These are phyloP conservation scores for Litocranius walleri DNA, from an alignment of 2,113 vertebrate species.

Conservation along the genomic window DNA sequence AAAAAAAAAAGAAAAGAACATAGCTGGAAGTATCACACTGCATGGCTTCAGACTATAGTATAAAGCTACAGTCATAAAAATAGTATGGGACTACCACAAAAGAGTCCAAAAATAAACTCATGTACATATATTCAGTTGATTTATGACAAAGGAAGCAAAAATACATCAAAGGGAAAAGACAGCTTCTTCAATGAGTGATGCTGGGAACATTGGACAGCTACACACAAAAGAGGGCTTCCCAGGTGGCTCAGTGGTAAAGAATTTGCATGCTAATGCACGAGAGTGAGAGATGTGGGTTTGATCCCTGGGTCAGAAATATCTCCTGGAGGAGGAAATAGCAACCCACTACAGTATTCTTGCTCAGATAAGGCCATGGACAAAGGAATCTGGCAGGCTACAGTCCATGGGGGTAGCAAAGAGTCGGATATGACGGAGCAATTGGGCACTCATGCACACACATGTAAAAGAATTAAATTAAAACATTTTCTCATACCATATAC, in stretches of 20 bases:
- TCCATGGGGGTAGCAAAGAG: background rate
- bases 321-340: background rate
- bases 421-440: background rate
- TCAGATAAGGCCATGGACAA: background rate
- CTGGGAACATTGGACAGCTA: background rate
- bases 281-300: background rate
- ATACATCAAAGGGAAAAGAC: background rate
- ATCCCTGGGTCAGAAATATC: background rate
- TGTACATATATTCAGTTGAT: background rate
- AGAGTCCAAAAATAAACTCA: background rate
- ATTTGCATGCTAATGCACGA: background rate
- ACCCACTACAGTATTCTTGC: background rate
- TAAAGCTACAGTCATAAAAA: background rate
- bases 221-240: background rate
- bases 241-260: background rate
- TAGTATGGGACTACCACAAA: background rate
- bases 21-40: background rate
- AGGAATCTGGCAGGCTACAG: background rate
- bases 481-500: background rate
- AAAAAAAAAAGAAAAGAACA: background rate
- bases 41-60: background rate
- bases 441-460: background rate
- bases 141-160: background rate
- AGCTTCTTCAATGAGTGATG: background rate
- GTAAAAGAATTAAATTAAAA: background rate